Evolutionary conservation across 2,797 vertebrate species (phyloP).

Genomic region (Sebastes steindachneri): DNA sequence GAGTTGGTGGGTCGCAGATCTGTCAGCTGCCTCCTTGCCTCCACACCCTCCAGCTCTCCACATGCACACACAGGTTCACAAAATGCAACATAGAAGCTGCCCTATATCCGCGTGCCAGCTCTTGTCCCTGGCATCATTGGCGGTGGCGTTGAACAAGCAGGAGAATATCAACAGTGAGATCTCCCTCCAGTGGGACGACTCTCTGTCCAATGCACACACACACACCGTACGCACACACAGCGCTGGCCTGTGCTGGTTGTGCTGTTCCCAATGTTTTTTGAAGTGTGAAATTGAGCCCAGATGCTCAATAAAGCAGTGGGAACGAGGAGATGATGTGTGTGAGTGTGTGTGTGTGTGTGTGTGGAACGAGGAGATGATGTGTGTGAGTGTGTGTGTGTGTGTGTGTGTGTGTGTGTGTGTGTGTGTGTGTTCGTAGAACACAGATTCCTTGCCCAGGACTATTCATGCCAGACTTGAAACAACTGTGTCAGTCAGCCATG

Average conservation of each 20-base stretch:
- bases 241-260: constrained; percentile 47
- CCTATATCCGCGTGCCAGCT: constrained; percentile 1
- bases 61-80: neutral
- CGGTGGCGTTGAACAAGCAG: constrained; percentile 3
- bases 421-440: neutral
- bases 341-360: neutral
- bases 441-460: constrained; percentile 6
- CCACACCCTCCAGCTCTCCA: neutral
- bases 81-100: neutral
- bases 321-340: constrained; percentile 56
- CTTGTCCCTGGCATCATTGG: constrained; percentile 38
- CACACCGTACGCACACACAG: constrained; percentile 25
- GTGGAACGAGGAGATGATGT: no score
- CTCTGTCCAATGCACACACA: constrained; percentile 31
- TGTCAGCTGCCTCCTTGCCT: neutral
- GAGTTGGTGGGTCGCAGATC: constrained; percentile 7
- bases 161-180: constrained; percentile 41
- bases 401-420: constrained; percentile 13
- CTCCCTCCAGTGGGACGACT: constrained; percentile 28
- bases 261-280: constrained; percentile 67
- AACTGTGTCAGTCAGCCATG: constrained; percentile 32
- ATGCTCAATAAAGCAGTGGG: constrained; percentile 77
- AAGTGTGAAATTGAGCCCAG: constrained; percentile 82
- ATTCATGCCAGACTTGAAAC: constrained; percentile 28
- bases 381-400: no score